Conservation (phyloP, 2,113 vertebrate species). For the Pogona vitticeps region DNA sequence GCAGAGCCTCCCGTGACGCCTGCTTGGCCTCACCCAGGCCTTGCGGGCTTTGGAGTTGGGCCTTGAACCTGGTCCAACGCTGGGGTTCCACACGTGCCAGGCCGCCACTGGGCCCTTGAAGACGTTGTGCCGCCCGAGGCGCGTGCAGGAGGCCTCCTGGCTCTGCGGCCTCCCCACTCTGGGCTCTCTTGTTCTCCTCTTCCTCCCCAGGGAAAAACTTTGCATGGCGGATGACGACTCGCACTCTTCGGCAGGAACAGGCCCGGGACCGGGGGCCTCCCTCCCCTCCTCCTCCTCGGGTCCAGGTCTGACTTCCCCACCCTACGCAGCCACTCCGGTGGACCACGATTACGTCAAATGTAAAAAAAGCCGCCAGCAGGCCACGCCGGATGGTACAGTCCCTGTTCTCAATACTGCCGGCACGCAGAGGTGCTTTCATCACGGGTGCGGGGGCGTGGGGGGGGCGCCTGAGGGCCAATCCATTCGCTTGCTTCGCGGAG, state of each 20-base stretch:
- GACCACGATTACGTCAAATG: constrained; percentile 99
- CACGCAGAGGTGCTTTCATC: constrained; percentile 74
- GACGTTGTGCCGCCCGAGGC: no score
- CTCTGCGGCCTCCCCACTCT: background rate
- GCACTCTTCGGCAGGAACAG: constrained; percentile 84
- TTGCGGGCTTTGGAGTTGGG: no score
- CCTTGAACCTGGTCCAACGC: no score
- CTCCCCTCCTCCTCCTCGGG: constrained; percentile 85
- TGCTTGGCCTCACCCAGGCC: no score
- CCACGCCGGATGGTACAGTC: constrained; percentile 98
- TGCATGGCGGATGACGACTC: constrained; percentile 92
- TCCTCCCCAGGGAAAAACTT: constrained; percentile 86
- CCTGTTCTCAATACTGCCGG: constrained; percentile 89
- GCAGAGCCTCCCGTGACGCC: no score
- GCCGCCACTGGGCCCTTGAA: no score
- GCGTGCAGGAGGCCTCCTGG: no score
- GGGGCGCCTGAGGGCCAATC: constrained; percentile 29
- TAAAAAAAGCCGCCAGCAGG: constrained; percentile 96
- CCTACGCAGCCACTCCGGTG: constrained; percentile 97
- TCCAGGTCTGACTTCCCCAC: constrained; percentile 98
- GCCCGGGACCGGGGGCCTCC: constrained; percentile 82
- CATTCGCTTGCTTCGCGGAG: constrained; percentile 75
- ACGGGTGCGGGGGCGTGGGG: constrained; percentile 38
- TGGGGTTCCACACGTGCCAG: no score
- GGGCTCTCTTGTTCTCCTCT: background rate